Conservation (phyloP, 2,888 invertebrate species). For the Scaptomyza caliginosa region DNA sequence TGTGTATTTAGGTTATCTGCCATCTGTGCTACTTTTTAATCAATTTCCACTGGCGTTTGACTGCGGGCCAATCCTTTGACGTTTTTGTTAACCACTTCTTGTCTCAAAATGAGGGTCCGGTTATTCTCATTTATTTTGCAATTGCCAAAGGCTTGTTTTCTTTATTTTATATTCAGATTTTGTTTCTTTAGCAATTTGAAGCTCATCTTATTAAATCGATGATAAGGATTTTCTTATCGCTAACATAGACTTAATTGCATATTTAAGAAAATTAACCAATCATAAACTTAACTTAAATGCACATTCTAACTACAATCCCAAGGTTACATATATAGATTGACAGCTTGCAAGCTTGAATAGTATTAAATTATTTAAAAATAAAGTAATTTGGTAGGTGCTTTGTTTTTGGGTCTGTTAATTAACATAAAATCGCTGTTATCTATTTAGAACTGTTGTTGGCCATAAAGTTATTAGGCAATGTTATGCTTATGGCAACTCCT, state of each 20-base stretch:
- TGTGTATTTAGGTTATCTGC: conserved; percentile 62
- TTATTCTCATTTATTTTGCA: conserved; percentile 26
- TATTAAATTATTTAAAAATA: too few species aligned
- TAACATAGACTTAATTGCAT: neutral
- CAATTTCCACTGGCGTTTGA: conserved; percentile 64
- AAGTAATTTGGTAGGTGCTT: neutral
- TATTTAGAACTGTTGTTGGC: neutral
- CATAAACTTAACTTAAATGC: neutral
- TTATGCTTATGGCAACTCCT: neutral
- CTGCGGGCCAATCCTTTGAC: conserved; percentile 53
- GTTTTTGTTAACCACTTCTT: conserved; percentile 40
- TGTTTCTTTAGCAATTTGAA: conserved; percentile 20
- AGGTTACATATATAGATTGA: too few species aligned
- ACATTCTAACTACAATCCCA: too few species aligned
- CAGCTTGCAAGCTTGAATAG: too few species aligned
- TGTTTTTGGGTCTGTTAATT: neutral
- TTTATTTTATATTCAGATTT: conserved; percentile 9
- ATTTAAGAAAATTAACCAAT: neutral
- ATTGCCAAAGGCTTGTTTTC: conserved; percentile 25
- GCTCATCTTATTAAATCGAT: conserved; percentile 23
- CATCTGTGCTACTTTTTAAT: conserved; percentile 64
- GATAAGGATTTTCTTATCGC: neutral
- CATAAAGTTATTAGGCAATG: neutral
- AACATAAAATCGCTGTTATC: neutral
- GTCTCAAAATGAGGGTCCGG: conserved; percentile 45